Evolutionary conservation across 1,140 invertebrate species (phyloP).

Genomic region (Delia radicum): DNA sequence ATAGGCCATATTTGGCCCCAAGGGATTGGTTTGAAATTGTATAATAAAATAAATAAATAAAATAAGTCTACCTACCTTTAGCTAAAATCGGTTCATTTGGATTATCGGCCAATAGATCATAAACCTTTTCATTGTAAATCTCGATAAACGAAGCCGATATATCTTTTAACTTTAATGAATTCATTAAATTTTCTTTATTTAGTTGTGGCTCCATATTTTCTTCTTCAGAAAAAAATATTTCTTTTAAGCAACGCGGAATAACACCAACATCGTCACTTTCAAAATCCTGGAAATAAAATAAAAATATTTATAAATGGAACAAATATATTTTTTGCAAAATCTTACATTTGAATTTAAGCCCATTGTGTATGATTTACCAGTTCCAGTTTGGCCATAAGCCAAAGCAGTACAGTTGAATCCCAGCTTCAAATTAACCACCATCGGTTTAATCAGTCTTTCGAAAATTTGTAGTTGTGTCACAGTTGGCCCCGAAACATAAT

Average conservation of each 20-base stretch:
- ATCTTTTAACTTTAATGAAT: neutral
- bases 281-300: slow-evolving; percentile 24
- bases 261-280: slow-evolving; percentile 30
- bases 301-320: neutral
- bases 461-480: slow-evolving; percentile 67
- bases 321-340: neutral
- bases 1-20: too few species aligned
- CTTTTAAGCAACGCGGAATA: slow-evolving; percentile 31
- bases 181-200: neutral
- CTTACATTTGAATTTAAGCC: slow-evolving; percentile 71
- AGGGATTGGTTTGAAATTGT: too few species aligned
- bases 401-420: slow-evolving; percentile 75
- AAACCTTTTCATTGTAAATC: slow-evolving; percentile 82
- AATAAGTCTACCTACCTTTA: slow-evolving; percentile 70
- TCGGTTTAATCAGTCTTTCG: slow-evolving; percentile 70
- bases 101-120: slow-evolving; percentile 70
- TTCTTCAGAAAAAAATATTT: slow-evolving; percentile 29
- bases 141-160: slow-evolving; percentile 69
- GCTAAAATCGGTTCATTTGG: slow-evolving; percentile 70
- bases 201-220: neutral
- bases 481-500: slow-evolving; percentile 60
- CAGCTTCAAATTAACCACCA: slow-evolving; percentile 71
- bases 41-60: too few species aligned
- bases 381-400: slow-evolving; percentile 79
- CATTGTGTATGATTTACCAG: slow-evolving; percentile 77